Evolutionary conservation across 1,140 invertebrate genomes (phyloP).

Genomic region (Plectrocnemia conspersa): DNA sequence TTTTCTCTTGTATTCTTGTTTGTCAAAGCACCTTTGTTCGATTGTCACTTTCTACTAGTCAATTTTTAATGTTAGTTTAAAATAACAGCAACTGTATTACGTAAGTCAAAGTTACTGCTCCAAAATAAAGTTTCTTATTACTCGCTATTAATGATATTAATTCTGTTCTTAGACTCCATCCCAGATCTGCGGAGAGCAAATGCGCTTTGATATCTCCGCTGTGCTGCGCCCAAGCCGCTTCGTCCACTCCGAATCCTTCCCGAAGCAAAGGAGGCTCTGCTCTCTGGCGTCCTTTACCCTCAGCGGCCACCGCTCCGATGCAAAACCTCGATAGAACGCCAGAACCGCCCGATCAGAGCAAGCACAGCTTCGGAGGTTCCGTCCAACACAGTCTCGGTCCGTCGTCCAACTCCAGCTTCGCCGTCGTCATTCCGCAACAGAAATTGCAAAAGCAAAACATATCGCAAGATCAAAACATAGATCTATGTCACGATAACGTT

Average conservation of each 20-base stretch:
- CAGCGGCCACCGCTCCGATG: conserved; percentile 41
- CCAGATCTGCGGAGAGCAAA: conserved; percentile 60
- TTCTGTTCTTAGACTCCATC: conserved; percentile 50
- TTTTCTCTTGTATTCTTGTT: no score
- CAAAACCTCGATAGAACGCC: conserved; percentile 41
- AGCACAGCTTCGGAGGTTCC: conserved; percentile 39
- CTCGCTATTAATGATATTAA: neutral
- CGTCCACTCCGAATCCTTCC: conserved; percentile 43
- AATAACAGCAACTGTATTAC: no score
- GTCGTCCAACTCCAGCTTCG: conserved; percentile 32
- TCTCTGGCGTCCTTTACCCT: conserved; percentile 36
- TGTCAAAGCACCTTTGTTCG: no score
- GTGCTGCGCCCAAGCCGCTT: conserved; percentile 52
- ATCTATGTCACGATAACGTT: conserved; percentile 29
- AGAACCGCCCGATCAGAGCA: conserved; percentile 37
- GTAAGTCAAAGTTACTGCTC: no score
- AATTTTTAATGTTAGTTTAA: neutral
- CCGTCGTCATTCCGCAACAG: conserved; percentile 31
- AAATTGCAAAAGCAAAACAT: conserved; percentile 23
- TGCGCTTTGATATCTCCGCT: conserved; percentile 58
- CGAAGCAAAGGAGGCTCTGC: conserved; percentile 40
- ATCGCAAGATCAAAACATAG: conserved; percentile 11
- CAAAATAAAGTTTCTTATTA: no score
- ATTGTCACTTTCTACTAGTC: no score
- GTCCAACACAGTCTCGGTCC: conserved; percentile 28